Conservation (phyloP, 2,888 invertebrate genomes). For the Balanococcus diminutus region DNA sequence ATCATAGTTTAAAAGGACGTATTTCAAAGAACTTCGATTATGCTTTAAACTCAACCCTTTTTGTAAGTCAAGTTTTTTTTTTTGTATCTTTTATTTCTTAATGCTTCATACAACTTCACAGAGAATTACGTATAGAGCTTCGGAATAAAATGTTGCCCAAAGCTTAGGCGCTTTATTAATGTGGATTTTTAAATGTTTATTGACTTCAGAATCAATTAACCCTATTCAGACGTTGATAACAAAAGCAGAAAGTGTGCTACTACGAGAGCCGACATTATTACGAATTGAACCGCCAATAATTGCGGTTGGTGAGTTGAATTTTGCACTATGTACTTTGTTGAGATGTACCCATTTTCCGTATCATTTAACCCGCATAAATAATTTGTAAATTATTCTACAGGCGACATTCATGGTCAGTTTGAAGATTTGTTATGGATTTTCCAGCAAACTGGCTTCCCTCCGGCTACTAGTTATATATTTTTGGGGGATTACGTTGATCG, state of each 20-base stretch:
- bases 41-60: not conserved
- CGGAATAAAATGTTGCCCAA: not conserved
- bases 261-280: constrained; percentile 19
- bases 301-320: constrained; percentile 42
- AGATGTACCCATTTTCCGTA: not conserved
- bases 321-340: not conserved
- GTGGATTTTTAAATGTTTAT: not conserved
- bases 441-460: constrained; percentile 65
- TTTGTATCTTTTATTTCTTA: constrained; percentile 13
- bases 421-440: constrained; percentile 65
- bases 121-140: not conserved
- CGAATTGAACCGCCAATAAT: constrained; percentile 45
- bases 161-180: not conserved
- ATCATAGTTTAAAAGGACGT: not conserved
- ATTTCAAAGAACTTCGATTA: constrained; percentile 4
- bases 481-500: constrained; percentile 67
- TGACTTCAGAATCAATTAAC: constrained; percentile 13
- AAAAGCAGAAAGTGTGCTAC: not conserved
- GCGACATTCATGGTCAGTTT: constrained; percentile 66
- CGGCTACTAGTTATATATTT: constrained; percentile 65
- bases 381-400: constrained; percentile 62
- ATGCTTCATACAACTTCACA: not conserved
- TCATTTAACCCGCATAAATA: not conserved
- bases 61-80: not conserved
- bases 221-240: constrained; percentile 20